Evolutionary conservation across 2,113 vertebrate species (phyloP).

Genomic region (Eclectus roratus): DNA sequence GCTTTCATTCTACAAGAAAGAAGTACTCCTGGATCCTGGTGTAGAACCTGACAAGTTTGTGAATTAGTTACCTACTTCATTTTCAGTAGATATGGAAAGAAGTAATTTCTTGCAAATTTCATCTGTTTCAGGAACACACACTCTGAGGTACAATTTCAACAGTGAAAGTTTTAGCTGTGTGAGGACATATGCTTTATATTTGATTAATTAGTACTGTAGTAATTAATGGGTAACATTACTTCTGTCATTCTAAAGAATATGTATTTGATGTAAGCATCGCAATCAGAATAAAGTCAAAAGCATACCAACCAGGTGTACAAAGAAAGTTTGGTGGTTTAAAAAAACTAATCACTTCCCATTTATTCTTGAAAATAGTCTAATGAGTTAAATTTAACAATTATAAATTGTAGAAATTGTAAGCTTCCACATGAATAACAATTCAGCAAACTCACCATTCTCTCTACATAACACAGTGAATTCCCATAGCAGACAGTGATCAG

Average conservation of each 20-base stretch:
- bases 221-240: not conserved
- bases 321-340: rapidly evolving
- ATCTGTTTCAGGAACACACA: not conserved
- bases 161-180: not conserved
- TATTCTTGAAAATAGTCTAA: not conserved
- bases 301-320: not conserved
- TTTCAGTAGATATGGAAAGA: not conserved
- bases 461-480: not conserved
- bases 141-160: not conserved
- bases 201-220: not conserved
- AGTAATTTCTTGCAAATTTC: not conserved
- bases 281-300: not conserved
- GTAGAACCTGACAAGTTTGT: not conserved
- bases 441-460: not conserved
- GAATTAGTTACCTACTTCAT: not conserved
- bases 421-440: not conserved
- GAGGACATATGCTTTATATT: not conserved
- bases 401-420: not conserved
- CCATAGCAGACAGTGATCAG: not conserved
- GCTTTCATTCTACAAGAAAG: not conserved
- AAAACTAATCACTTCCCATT: not conserved
- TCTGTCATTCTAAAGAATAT: not conserved
- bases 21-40: not conserved
- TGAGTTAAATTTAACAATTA: not conserved
- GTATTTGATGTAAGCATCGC: not conserved